Conservation (phyloP, 2,888 invertebrate genomes). For the Synanthedon tipuliformis region DNA sequence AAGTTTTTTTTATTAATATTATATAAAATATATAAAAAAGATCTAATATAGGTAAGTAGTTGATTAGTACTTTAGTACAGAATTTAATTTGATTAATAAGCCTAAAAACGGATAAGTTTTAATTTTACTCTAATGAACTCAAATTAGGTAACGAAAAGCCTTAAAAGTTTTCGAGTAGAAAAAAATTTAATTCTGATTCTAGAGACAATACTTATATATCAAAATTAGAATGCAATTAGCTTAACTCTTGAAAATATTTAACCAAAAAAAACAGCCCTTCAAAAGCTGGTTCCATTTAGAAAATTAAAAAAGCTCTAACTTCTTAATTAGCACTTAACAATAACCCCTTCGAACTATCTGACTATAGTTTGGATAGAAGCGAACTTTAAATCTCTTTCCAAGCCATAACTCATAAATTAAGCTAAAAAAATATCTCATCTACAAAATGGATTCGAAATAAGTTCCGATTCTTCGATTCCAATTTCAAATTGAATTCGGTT, state of each 20-base stretch:
- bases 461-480: slow-evolving; percentile 64
- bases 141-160: no score
- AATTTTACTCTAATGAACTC: no score
- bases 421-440: slow-evolving; percentile 60
- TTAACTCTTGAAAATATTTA: background rate
- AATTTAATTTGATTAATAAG: no score
- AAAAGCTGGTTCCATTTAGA: slow-evolving; percentile 9
- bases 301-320: slow-evolving; percentile 14
- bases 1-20: no score
- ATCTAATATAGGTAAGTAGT: no score
- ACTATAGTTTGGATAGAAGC: slow-evolving; percentile 5
- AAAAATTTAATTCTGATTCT: background rate
- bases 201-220: background rate
- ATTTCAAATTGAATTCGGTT: slow-evolving; percentile 59
- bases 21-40: no score
- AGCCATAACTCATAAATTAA: slow-evolving; percentile 36
- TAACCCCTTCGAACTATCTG: background rate
- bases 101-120: no score
- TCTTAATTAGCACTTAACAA: background rate
- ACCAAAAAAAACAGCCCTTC: background rate
- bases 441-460: slow-evolving; percentile 60
- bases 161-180: no score
- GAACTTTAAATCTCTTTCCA: slow-evolving; percentile 19
- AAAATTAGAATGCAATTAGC: background rate
- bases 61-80: no score